phyloP scores from a whole-genome alignment of 2,888 invertebrate genomes.

The Coelinius sp. region DNA sequence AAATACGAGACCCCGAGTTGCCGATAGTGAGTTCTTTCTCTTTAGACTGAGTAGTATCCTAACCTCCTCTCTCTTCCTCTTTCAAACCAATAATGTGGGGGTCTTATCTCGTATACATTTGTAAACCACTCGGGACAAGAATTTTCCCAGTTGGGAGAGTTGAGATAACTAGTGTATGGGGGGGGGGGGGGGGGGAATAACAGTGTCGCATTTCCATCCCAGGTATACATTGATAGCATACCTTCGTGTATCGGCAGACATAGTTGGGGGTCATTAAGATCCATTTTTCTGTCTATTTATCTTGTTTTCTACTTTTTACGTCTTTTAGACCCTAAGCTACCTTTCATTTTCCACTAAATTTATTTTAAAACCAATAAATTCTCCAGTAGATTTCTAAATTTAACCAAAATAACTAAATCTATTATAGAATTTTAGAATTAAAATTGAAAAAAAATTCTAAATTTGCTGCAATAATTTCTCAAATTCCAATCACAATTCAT shows the following conservation, averaged over 20 bases:
- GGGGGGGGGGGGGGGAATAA: not conserved
- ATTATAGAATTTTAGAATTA: no score
- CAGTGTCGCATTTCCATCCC: constrained; percentile 29
- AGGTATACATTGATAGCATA: constrained; percentile 20
- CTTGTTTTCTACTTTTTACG: constrained; percentile 11
- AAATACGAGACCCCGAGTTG: constrained; percentile 13
- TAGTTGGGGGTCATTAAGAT: constrained; percentile 34
- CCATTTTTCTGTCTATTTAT: constrained; percentile 34
- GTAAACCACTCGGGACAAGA: constrained; percentile 38
- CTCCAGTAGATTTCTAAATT: not conserved
- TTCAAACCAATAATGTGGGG: constrained; percentile 29
- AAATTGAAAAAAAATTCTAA: not conserved
- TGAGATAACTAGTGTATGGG: constrained; percentile 24
- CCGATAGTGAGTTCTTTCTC: constrained; percentile 26
- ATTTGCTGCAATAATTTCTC: not conserved
- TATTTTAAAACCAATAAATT: not conserved
- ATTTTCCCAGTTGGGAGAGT: constrained; percentile 32
- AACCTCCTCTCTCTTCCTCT: not conserved
- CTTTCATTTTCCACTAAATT: not conserved
- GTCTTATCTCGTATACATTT: constrained; percentile 39
- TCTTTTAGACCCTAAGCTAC: not conserved
- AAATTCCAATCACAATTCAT: not conserved
- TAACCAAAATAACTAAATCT: not conserved
- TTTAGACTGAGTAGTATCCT: not conserved
- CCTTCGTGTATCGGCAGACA: constrained; percentile 17